Percentiles rank a stretch among this genome's conserved stretches.
Evolutionary conservation across 2,797 vertebrate species (phyloP).

Genomic region (Melopsittacus undulatus): DNA sequence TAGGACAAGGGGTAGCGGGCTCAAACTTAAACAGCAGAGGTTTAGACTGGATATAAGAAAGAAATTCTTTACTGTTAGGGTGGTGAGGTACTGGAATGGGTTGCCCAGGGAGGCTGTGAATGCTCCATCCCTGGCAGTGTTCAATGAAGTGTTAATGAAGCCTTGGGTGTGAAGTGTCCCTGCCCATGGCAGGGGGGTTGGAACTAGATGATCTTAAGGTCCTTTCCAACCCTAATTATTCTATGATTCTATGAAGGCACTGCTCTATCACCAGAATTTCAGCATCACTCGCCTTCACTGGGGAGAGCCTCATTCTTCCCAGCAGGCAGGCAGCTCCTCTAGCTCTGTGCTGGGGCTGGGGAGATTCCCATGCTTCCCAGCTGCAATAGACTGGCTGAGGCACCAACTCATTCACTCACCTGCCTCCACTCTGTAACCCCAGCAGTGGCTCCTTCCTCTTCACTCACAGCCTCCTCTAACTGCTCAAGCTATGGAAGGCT

Average conservation of each 20-base stretch:
- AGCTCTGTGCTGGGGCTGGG: background rate
- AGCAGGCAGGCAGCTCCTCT: background rate
- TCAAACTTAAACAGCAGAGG: no score
- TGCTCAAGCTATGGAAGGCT: background rate
- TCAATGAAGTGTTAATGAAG: no score
- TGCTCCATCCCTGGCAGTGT: no score
- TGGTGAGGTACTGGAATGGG: no score
- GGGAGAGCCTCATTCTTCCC: background rate
- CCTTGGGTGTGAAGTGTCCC: no score
- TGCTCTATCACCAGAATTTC: background rate
- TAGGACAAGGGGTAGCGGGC: no score
- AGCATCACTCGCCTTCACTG: fast-evolving
- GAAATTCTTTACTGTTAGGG: no score
- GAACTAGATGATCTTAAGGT: no score
- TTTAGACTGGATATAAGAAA: no score
- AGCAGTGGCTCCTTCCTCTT: background rate
- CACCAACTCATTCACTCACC: background rate
- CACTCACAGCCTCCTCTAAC: background rate
- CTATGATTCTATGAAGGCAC: background rate
- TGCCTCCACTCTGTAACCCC: background rate
- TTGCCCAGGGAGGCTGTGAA: no score
- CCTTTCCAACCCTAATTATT: no score
- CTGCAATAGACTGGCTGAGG: background rate
- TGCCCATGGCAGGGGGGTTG: no score
- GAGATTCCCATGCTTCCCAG: background rate